Evolutionary conservation across 2,888 invertebrate genomes (phyloP), one percentile per base, ranked within the genome.

Genomic region (Nomada ruficornis): DNA sequence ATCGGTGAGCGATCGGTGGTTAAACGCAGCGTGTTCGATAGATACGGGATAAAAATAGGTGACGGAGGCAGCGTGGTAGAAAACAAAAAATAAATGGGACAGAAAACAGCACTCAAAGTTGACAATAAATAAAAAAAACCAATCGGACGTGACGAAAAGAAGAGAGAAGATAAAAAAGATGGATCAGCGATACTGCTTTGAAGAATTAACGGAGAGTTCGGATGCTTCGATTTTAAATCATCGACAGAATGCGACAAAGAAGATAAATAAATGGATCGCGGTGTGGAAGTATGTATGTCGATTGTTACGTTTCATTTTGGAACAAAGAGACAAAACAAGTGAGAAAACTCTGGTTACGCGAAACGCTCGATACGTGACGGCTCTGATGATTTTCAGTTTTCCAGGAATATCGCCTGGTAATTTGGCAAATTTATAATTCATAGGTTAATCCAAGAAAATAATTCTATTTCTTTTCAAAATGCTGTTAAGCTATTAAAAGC

Each of bases 311-410:
- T 44, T 47, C 20, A 23, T 23, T 57, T 57, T 57, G 52, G 69
- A 72, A 79, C 47, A 83, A 65, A 81, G 59, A 77, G 69, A 70
- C 74, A 42, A 85, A 74, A 78, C 76, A 83, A 77, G 73, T 83
- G 80, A 77, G 75, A 82, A 81, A 75, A 87, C 63, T 69, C 76
- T 76, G 59, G 82, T 54, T 70, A 82, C 85, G 83, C 76, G 86
- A 82, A 72, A 88, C 87, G 84, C 81, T 86, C 84, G 84, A 88
- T 86, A 71, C 84, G 87, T 71, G 76, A 77, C 86, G 77, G 83
- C 65, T 83, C 84, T 86, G 85, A 80, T 82, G 84, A 78, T 15
- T 42, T 62, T 13, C n/a, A 44, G 20, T 62, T 64, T 64, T 50
- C 26, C 23, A 36, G 50, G 44, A 42, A 18, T 47, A 2, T 47